phyloP scores from a whole-genome alignment of 92 coral and sea anemone genomes.

The Palythoa caribaeorum region DNA sequence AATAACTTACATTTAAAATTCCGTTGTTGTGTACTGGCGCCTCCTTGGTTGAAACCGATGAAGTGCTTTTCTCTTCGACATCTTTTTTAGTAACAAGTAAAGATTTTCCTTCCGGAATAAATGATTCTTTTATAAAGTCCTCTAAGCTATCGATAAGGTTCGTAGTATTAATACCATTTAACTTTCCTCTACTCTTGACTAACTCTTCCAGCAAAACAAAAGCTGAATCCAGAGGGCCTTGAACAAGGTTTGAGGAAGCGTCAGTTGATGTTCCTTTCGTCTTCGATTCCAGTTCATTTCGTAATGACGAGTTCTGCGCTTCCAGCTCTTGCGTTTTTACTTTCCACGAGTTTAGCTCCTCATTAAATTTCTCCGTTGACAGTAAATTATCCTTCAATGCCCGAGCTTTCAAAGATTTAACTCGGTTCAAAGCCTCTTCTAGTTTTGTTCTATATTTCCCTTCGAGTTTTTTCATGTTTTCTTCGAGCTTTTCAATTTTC shows the following conservation, averaged over 20 bases:
- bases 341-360: slow-evolving; percentile 37
- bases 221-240: slow-evolving; percentile 35
- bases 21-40: not conserved
- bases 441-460: slow-evolving; percentile 70
- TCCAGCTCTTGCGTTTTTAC: slow-evolving; percentile 32
- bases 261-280: slow-evolving; percentile 11
- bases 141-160: slow-evolving; percentile 36
- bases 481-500: slow-evolving; percentile 69
- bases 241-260: not conserved
- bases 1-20: slow-evolving; percentile 37
- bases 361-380: slow-evolving; percentile 38
- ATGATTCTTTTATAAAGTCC: slow-evolving; percentile 31
- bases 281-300: slow-evolving; percentile 19
- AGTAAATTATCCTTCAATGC: slow-evolving; percentile 40
- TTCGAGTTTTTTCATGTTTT: slow-evolving; percentile 62
- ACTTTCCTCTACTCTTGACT: slow-evolving; percentile 34
- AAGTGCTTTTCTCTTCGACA: not conserved
- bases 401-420: slow-evolving; percentile 44
- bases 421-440: slow-evolving; percentile 60
- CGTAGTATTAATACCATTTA: slow-evolving; percentile 31
- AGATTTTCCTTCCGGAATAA: slow-evolving; percentile 28
- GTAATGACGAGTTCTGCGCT: slow-evolving; percentile 18
- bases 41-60: slow-evolving; percentile 16
- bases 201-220: slow-evolving; percentile 30
- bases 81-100: not conserved